Conservation (phyloP, 1,140 invertebrate genomes). For the Penaeus indicus region DNA sequence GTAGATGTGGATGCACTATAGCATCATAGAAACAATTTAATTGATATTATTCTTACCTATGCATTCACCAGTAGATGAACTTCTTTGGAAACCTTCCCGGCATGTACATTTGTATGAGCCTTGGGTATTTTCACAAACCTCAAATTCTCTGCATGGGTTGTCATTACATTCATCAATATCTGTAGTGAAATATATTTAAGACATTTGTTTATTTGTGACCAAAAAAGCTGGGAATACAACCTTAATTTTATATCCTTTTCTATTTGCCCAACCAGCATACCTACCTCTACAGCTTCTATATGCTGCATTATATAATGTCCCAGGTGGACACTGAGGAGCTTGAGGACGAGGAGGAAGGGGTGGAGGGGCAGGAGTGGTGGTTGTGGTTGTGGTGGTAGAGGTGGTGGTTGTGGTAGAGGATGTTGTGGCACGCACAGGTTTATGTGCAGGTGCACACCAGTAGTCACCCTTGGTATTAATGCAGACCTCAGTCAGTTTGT, state of each 20-base stretch:
- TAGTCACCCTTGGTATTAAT: slow-evolving; percentile 70
- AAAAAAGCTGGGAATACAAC: no score
- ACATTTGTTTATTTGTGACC: no score
- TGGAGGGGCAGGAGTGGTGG: slow-evolving; percentile 31
- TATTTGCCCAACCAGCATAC: not conserved
- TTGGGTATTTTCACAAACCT: slow-evolving; percentile 90
- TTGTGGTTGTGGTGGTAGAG: slow-evolving; percentile 16
- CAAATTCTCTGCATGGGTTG: slow-evolving; percentile 75
- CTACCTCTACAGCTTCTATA: slow-evolving; percentile 48
- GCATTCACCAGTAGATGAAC: slow-evolving; percentile 74
- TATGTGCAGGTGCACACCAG: slow-evolving; percentile 68
- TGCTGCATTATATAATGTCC: slow-evolving; percentile 23
- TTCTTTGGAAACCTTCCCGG: slow-evolving; percentile 73
- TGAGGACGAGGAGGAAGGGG: slow-evolving; percentile 18
- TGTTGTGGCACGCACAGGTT: not conserved
- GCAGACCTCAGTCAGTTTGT: slow-evolving; percentile 67
- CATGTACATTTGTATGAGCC: slow-evolving; percentile 85
- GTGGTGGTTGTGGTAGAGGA: slow-evolving; percentile 9
- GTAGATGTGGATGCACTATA: not conserved
- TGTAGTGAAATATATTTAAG: slow-evolving; percentile 7
- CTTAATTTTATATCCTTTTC: no score
- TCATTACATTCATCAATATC: slow-evolving; percentile 72
- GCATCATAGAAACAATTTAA: not conserved
- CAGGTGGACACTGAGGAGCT: slow-evolving; percentile 42
- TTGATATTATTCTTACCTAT: slow-evolving; percentile 69